phyloP scores from a whole-genome alignment of 2,113 vertebrate genomes.

The Heterotilapia buettikoferi region DNA sequence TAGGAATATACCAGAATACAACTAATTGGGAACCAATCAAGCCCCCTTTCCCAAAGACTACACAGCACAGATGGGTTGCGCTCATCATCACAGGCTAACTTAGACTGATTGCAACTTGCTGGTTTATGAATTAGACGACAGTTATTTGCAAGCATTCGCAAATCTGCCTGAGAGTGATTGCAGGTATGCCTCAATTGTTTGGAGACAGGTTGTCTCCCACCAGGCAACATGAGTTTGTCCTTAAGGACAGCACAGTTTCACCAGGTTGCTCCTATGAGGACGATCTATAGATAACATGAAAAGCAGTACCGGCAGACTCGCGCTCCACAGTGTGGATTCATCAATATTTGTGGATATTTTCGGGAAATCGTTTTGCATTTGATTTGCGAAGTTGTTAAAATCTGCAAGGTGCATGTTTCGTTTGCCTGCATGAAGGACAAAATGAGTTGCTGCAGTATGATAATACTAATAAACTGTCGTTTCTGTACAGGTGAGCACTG shows the following conservation, averaged over 20 bases:
- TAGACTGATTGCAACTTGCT: neutral
- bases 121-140: neutral
- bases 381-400: neutral
- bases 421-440: neutral
- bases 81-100: neutral
- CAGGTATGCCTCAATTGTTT: too few species aligned
- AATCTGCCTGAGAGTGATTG: neutral
- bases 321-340: accelerated
- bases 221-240: neutral
- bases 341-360: neutral
- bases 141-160: neutral
- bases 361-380: accelerated
- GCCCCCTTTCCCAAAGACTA: neutral
- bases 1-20: neutral
- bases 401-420: neutral
- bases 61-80: accelerated
- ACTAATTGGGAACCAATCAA: neutral
- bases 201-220: neutral
- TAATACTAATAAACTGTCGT: neutral
- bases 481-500: neutral
- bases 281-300: neutral
- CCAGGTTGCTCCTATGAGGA: neutral
- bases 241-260: neutral
- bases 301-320: neutral
- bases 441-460: neutral